These are phyloP conservation scores for Platysternon megacephalum DNA, from an alignment of 2,113 vertebrate genomes.

Conservation along the genomic window DNA sequence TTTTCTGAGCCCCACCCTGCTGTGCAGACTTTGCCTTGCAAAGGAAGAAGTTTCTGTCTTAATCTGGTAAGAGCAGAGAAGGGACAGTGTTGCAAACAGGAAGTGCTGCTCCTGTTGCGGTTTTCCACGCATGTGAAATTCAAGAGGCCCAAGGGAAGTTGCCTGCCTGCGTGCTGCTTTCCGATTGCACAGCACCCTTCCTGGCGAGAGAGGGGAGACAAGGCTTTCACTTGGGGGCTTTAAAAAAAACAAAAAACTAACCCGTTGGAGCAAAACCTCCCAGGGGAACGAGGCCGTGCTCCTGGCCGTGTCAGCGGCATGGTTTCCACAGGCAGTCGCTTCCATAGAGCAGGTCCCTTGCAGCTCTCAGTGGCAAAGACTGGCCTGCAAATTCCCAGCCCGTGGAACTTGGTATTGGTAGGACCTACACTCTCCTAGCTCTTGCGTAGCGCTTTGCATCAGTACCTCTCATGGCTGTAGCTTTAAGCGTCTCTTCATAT, in stretches of 20 bases:
- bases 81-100: conserved; percentile 60
- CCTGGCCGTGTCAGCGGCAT: neutral
- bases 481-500: neutral
- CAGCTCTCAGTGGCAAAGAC: neutral
- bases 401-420: neutral
- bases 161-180: neutral
- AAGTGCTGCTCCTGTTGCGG: conserved; percentile 35
- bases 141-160: conserved; percentile 25
- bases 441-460: neutral
- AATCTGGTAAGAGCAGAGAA: neutral
- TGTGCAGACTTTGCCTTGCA: accelerated
- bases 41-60: neutral
- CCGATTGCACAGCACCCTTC: neutral
- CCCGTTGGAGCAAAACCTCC: neutral
- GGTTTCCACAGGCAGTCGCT: neutral
- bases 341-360: too few relatives aligned
- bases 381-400: neutral
- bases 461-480: neutral
- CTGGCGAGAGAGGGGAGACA: neutral
- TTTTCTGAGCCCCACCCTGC: neutral
- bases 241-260: neutral
- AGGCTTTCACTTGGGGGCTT: neutral
- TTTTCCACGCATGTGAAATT: neutral
- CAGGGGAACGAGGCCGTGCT: neutral
- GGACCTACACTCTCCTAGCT: neutral